A percentile compares a stretch with the other conserved stretches of the same genome.
Evolutionary conservation across 2,888 invertebrate genomes (phyloP).

Genomic region (Chloroclysta siterata): DNA sequence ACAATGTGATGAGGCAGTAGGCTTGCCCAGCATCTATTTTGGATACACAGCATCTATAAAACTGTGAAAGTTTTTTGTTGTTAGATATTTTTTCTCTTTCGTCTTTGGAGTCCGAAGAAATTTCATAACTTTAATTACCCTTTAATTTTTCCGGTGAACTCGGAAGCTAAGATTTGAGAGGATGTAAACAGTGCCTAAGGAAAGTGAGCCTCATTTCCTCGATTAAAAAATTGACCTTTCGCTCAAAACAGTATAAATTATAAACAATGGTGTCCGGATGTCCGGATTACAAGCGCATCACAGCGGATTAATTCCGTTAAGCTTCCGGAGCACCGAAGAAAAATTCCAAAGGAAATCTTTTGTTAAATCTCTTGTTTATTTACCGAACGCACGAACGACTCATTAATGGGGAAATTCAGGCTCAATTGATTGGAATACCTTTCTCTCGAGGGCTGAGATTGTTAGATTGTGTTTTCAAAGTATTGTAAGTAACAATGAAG

Average conservation of each 20-base stretch:
- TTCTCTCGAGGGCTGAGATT: conserved; percentile 5
- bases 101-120: too few relatives aligned
- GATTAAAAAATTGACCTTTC: conserved; percentile 23
- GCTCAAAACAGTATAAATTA: conserved; percentile 26
- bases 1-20: too few relatives aligned
- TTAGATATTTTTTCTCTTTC: too few relatives aligned
- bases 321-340: conserved; percentile 19
- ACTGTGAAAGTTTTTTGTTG: too few relatives aligned
- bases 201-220: conserved; percentile 10
- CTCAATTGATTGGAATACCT: conserved; percentile 27
- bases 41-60: too few relatives aligned
- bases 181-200: not conserved
- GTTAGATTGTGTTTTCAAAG: not conserved
- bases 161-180: too few relatives aligned
- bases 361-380: conserved; percentile 25
- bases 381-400: conserved; percentile 16
- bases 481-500: too few relatives aligned
- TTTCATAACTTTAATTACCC: too few relatives aligned
- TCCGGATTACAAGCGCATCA: conserved; percentile 31
- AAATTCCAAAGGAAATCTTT: conserved; percentile 28
- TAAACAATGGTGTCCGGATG: conserved; percentile 24
- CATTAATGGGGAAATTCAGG: conserved; percentile 21
- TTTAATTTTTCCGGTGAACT: too few relatives aligned
- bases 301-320: conserved; percentile 32
- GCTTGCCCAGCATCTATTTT: too few relatives aligned